phyloP scores from a whole-genome alignment of 2,797 vertebrate genomes.

The Danio kyathit region DNA sequence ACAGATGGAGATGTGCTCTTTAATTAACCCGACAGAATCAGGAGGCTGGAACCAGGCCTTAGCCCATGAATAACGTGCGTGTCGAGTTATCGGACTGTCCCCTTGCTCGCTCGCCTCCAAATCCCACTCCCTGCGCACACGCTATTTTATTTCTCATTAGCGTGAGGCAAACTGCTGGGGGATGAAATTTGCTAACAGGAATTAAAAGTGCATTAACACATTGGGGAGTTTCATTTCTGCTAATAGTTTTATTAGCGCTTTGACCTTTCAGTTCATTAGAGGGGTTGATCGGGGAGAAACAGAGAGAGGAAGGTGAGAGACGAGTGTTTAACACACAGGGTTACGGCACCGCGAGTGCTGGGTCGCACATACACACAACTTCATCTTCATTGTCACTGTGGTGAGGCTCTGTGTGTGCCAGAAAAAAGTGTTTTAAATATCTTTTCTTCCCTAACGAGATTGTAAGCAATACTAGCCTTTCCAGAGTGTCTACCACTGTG shows the following conservation, averaged over 20 bases:
- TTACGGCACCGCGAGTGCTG: background rate
- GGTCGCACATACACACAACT: background rate
- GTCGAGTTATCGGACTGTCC: slow-evolving; percentile 63
- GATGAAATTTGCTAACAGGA: slow-evolving; percentile 91
- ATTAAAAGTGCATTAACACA: slow-evolving; percentile 91
- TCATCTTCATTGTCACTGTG: background rate
- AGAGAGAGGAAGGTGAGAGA: slow-evolving; percentile 57
- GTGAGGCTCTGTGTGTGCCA: background rate
- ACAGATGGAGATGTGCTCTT: slow-evolving; percentile 88
- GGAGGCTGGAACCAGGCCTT: slow-evolving; percentile 83
- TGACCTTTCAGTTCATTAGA: slow-evolving; percentile 87
- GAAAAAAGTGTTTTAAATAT: background rate
- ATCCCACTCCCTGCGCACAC: slow-evolving; percentile 69
- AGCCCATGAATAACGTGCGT: slow-evolving; percentile 86
- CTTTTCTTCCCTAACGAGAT: background rate
- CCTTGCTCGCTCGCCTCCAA: slow-evolving; percentile 29
- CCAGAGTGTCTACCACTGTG: background rate
- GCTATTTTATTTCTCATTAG: slow-evolving; percentile 90
- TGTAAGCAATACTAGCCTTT: background rate
- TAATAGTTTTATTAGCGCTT: slow-evolving; percentile 90
- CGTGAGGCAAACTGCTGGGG: slow-evolving; percentile 85
- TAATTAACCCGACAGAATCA: slow-evolving; percentile 88
- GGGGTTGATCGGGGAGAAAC: slow-evolving; percentile 59
- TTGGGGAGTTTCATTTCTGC: slow-evolving; percentile 87
- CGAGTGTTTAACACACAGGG: slow-evolving; percentile 40